Conservation (phyloP, 2,113 vertebrate species). For the Psilopogon haemacephalus region DNA sequence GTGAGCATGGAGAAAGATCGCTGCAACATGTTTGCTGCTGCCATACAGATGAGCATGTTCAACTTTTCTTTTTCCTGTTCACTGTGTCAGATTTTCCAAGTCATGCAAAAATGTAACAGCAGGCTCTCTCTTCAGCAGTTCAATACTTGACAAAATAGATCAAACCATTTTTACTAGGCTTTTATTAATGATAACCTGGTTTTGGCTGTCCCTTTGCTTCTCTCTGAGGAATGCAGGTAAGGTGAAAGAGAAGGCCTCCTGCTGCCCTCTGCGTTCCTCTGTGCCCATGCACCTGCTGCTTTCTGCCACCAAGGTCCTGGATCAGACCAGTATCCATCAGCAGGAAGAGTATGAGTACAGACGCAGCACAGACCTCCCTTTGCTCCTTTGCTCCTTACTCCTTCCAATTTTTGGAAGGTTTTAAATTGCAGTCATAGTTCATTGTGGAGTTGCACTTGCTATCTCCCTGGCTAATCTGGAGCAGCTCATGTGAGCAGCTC, state of each 20-base stretch:
- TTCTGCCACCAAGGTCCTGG: neutral
- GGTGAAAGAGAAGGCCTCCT: neutral
- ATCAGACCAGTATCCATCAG: accelerated
- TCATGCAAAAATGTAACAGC: neutral
- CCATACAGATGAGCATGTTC: neutral
- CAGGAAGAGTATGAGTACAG: neutral
- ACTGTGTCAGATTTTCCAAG: neutral
- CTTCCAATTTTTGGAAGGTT: neutral
- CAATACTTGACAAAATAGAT: neutral
- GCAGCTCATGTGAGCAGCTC: neutral
- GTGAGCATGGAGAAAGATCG: neutral
- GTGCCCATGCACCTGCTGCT: too few species aligned
- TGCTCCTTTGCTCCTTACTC: neutral
- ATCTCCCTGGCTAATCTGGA: neutral
- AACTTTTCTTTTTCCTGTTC: neutral
- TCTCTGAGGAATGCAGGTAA: neutral
- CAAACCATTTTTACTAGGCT: neutral
- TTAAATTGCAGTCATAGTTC: neutral
- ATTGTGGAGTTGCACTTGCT: neutral
- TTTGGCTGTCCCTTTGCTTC: neutral
- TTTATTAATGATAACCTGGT: neutral
- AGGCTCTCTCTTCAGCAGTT: neutral
- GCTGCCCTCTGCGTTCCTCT: neutral
- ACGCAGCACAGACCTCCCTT: neutral
- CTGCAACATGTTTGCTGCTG: neutral